phyloP scores from a whole-genome alignment of 2,113 vertebrate species.

The Notechis scutatus region DNA sequence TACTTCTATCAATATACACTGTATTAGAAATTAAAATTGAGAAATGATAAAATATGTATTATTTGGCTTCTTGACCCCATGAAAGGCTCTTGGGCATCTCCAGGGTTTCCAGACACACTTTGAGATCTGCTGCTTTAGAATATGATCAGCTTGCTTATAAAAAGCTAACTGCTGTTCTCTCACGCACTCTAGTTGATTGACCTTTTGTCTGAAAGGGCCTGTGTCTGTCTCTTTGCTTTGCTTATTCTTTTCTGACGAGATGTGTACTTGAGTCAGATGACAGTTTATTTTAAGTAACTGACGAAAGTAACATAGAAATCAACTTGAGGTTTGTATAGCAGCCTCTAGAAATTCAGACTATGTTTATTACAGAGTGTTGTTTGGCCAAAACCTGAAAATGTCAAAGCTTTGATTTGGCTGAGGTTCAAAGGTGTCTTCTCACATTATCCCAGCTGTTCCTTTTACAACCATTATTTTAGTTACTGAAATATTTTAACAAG shows the following conservation, averaged over 20 bases:
- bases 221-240: not conserved
- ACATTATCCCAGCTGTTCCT: not conserved
- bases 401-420: constrained; percentile 9
- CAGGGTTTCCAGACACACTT: not conserved
- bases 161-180: not conserved
- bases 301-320: not conserved
- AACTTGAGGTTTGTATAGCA: constrained; percentile 25
- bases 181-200: not conserved
- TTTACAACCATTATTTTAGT: not conserved
- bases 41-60: not conserved
- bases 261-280: constrained; percentile 1
- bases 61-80: not conserved
- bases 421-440: constrained; percentile 8
- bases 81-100: not conserved
- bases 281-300: constrained; percentile 28
- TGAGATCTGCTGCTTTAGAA: not conserved
- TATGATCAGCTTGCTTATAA: not conserved
- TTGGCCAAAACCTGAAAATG: not conserved
- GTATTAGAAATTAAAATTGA: not conserved
- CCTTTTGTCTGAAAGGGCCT: not conserved
- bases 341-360: not conserved
- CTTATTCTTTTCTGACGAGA: constrained; percentile 1
- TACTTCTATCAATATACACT: not conserved
- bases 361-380: constrained; percentile 2
- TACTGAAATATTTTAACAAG: not conserved